Evolutionary conservation across 2,113 vertebrate genomes (phyloP).

Genomic region (Xerus inauris): DNA sequence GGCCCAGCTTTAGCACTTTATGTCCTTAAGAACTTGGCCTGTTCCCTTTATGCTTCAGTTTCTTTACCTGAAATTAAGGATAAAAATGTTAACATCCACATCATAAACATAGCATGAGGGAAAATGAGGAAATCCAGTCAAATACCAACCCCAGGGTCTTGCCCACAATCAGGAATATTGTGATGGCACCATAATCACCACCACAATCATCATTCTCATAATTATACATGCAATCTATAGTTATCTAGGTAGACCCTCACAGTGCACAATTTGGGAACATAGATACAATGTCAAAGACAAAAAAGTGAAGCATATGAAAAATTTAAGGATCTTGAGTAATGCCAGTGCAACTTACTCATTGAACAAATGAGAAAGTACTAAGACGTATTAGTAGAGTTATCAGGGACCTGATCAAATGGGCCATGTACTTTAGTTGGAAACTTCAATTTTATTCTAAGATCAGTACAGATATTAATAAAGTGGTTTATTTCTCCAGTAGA

Average conservation of each 20-base stretch:
- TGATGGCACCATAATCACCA: neutral
- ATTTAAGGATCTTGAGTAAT: neutral
- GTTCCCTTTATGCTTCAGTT: neutral
- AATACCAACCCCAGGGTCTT: neutral
- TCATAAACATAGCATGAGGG: neutral
- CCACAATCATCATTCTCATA: neutral
- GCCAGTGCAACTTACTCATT: neutral
- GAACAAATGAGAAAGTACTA: neutral
- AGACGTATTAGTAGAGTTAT: neutral
- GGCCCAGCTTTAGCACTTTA: neutral
- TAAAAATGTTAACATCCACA: neutral
- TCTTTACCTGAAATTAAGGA: neutral
- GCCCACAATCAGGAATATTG: neutral
- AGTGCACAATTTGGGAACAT: neutral
- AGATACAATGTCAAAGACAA: neutral
- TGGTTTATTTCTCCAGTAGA: neutral
- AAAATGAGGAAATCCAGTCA: neutral
- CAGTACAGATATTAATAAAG: neutral
- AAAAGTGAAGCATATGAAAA: neutral
- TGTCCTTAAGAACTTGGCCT: neutral
- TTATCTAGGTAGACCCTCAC: neutral
- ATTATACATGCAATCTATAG: neutral
- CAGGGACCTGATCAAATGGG: neutral
- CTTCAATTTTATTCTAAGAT: neutral
- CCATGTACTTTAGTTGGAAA: neutral